phyloP scores from a whole-genome alignment of 2,797 vertebrate species.

The Cygnus olor region DNA sequence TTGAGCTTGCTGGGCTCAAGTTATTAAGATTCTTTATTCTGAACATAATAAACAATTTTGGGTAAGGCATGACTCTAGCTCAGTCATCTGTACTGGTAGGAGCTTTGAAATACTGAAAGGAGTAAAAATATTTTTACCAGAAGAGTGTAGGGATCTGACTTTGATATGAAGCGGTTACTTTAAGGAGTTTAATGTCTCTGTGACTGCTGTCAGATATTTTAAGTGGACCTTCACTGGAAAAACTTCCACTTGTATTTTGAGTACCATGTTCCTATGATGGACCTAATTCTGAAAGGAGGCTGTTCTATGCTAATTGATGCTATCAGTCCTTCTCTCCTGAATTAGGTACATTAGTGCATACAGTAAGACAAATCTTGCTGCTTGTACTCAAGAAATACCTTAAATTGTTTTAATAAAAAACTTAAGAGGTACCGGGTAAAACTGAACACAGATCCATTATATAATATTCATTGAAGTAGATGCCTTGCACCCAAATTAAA shows the following conservation, averaged over 20 bases:
- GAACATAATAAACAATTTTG: background rate
- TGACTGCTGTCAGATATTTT: background rate
- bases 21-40: background rate
- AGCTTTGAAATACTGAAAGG: background rate
- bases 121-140: background rate
- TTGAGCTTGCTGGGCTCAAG: background rate
- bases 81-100: background rate
- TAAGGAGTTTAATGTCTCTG: background rate
- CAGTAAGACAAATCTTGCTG: background rate
- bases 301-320: accelerated
- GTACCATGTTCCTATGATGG: background rate
- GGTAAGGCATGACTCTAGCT: background rate
- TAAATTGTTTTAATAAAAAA: background rate
- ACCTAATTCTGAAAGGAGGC: background rate
- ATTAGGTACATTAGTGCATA: background rate
- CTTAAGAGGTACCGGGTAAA: background rate
- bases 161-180: background rate
- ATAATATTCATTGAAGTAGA: background rate
- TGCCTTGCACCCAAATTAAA: background rate
- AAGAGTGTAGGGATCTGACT: background rate
- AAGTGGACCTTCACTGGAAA: background rate
- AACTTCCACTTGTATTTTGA: background rate
- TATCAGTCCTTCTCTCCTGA: background rate
- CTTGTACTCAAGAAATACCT: background rate
- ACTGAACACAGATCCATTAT: background rate